Evolutionary conservation across 2,113 vertebrate species (phyloP), one percentile per base, ranked within the genome.

Genomic region (Microcebus jonahi): DNA sequence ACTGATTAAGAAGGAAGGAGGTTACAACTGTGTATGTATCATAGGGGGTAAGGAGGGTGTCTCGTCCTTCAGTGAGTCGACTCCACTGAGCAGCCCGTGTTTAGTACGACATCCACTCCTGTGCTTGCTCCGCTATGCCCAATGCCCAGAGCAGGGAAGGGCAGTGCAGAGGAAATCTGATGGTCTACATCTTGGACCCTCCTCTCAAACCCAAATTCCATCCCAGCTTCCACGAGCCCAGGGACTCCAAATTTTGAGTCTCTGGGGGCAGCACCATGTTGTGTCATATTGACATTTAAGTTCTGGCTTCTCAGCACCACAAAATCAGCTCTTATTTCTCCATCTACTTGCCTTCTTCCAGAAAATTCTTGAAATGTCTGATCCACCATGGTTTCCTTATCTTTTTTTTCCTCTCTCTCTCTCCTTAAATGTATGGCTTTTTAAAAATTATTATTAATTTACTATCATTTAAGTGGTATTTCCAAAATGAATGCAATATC

Each of bases 241-340:
- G 12, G 10, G 23, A 31, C 27, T 31, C 81, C 39, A 53, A 65
- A 67, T 53, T 18, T 27, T 50, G 27, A 93, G 13, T 3, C 36
- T 45, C 76, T n/a, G n/a, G 23, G 0, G 17, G 20, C 2, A 76
- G 23, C 31, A 31, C 25, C 0, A 0, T 34, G 42, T 1, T 42
- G 34, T 13, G 6, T n/a, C 42, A 63, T 27, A 68, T 2, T 68
- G n/a, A 42, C 57, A 89, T 15, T 57, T 34, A 39, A n/a, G 18
- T 45, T 91, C 18, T 61, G 42, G 61, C 4, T 81, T 63, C 55
- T 81, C 48, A 45, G 55, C 25, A 29, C 39, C 55, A 81, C 23
- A 45, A 53, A 80, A 45, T 77, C 76, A 84, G 65, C 68, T 48
- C n/a, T 70, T n/a, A 77, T 79, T 71, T 90, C 65, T 81, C 36